phyloP scores from a whole-genome alignment of 1,140 invertebrate genomes.

The Diplogasteroides magnus region DNA sequence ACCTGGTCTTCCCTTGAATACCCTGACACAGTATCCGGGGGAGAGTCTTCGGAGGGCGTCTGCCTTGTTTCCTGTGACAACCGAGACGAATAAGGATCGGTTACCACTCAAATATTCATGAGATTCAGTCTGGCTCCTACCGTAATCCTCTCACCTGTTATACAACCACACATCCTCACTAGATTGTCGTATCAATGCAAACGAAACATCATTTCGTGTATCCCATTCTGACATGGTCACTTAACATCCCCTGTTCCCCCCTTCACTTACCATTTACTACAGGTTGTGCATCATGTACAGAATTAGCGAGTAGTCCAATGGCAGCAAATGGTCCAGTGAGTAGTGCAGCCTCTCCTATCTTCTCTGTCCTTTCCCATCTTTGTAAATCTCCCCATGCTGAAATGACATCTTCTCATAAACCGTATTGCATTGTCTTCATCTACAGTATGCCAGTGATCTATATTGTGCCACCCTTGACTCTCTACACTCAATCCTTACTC shows the following conservation, averaged over 20 bases:
- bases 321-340: conserved; percentile 52
- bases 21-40: conserved; percentile 53
- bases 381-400: conserved; percentile 50
- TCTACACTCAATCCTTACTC: too few species aligned
- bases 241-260: neutral
- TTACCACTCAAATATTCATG: conserved; percentile 53
- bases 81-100: conserved; percentile 46
- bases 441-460: too few species aligned
- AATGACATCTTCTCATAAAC: too few species aligned
- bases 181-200: conserved; percentile 45
- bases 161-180: conserved; percentile 54
- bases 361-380: conserved; percentile 47
- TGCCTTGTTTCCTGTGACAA: conserved; percentile 34
- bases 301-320: conserved; percentile 46
- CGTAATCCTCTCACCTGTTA: conserved; percentile 42
- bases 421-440: too few species aligned
- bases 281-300: conserved; percentile 47
- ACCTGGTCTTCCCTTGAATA: conserved; percentile 40
- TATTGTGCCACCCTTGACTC: too few species aligned
- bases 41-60: conserved; percentile 50
- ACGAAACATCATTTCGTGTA: conserved; percentile 46
- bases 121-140: neutral
- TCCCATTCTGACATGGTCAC: conserved; percentile 37
- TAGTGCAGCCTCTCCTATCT: conserved; percentile 48
- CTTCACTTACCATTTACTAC: conserved; percentile 26